Base-by-base conservation (phyloP, 2,888 invertebrate genomes). In the Acronicta leporina region DNA sequence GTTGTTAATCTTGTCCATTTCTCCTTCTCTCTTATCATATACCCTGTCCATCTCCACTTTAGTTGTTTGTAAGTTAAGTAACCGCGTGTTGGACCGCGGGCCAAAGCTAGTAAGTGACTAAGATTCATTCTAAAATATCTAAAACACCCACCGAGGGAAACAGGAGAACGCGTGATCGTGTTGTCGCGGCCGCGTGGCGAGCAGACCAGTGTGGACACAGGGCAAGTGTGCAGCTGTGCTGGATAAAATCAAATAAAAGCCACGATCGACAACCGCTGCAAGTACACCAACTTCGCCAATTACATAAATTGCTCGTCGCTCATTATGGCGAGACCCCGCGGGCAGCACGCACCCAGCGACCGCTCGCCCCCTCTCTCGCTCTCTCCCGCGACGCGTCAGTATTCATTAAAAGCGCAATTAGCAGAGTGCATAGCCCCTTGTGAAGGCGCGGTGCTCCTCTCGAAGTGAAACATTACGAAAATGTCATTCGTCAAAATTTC, bases 401-500 rank as follows among this genome's bases (percentile, higher is more conserved):
- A 85, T 88, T 89, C 87, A 90, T 89, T 87, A 88, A 85, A 87
- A 87, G 88, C 82, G 86, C 88, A 90, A 90, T 90, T 89, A 91
- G 89, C 79, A 84, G 86, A 89, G 88, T 90, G 91, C 90, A 89
- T 77, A 69, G 65, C 72, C 75, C 80, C 67, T 67, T 76, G 72
- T 73, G 77, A 73, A 73, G 74, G 63, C 64, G 69, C 68, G 63
- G 63, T 74, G 76, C 68, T 82, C 66, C 80, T 82, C 80, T 80
- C 84, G 79, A 86, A 86, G 84, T 83, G 84, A 83, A 83, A 86
- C 87, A 84, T 87, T 87, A 86, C 87, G 86, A 84, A 87, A 87
- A 89, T 89, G 89, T 89, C 88, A 87, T 89, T 89, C 90, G 89
- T 90, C 90, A 89, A 88, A 88, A 88, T 89, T 89, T 90, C 89